Percentiles rank a stretch among this genome's conserved stretches.
Conservation (phyloP, 2,797 vertebrate genomes). For the Artibeus jamaicensis region DNA sequence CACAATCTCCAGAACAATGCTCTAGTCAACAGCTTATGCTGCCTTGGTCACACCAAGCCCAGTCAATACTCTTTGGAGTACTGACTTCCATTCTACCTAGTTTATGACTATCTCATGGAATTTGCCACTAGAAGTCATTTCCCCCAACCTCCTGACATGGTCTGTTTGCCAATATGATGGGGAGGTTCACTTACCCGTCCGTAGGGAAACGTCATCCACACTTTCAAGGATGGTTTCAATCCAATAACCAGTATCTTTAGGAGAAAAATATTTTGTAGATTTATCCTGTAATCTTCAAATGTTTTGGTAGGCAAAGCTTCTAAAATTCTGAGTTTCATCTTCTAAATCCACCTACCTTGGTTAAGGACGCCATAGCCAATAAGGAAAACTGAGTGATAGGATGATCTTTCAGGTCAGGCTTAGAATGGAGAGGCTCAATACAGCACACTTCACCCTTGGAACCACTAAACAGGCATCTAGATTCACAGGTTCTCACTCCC, state of each 20-base stretch:
- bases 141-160: neutral
- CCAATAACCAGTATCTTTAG: conserved; percentile 95
- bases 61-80: neutral
- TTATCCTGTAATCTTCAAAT: neutral
- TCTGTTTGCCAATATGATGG: neutral
- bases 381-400: conserved; percentile 95
- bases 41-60: neutral
- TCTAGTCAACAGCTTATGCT: neutral
- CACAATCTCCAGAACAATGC: neutral
- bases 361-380: conserved; percentile 96
- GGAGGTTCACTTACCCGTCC: conserved; percentile 87
- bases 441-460: conserved; percentile 98
- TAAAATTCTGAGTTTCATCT: neutral
- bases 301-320: neutral
- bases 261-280: conserved; percentile 46
- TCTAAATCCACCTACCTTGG: conserved; percentile 87
- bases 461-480: conserved; percentile 96
- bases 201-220: conserved; percentile 99
- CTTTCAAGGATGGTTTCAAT: conserved; percentile 95
- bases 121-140: neutral
- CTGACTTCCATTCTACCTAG: neutral
- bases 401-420: conserved; percentile 92
- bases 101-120: conserved; percentile 26
- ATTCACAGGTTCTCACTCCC: conserved; percentile 97
- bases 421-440: conserved; percentile 92